Base-by-base conservation (phyloP, 2,888 invertebrate species). In the Apomyelois bistriatella region DNA sequence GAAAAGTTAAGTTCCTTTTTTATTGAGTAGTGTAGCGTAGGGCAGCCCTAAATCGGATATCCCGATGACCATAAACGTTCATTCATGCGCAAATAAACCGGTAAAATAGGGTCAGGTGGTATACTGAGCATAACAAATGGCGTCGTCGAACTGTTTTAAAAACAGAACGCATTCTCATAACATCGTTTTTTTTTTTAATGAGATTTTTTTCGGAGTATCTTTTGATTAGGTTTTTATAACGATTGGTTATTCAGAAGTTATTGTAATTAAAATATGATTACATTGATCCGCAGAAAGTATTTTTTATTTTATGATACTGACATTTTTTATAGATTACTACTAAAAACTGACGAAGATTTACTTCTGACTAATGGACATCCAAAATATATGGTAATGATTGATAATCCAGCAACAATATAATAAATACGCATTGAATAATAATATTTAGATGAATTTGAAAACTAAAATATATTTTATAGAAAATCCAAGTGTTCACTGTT, bases 31-130 rank as follows among this genome's bases (percentile, higher is more conserved):
- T 28, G 30, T 32, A 15, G 0, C 1, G 15, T 15, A 30, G 12
- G 46, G 1, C 46, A 32, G 15, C 46, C 46, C 46, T 46, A 16
- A 43, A 16, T 46, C 46, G 46, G 46, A 46, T 46, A 46, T 46
- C 46, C 46, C 46, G 46, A 15, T 46, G 46, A 9, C 46, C 46
- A 46, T 46, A 35, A 46, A 46, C 13, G 46, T 10, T 15, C 32
- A 46, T 46, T 46, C 46, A 46, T 32, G 46, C 46, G 46, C 15
- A 35, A 46, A 32, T 32, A 3, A 9, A 32, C 32, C 46, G 46
- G 46, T 40, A 40, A 13, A 32, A 46, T 16, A 32, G 46, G 46
- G 46, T 32, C 46, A 46, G 46, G 46, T 46, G 15, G 32, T 15
- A 32, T 46, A 46, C 32, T 10, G 32, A 46, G 16, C 32, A 13